Percentiles rank a stretch among this genome's conserved stretches.
Evolutionary conservation across 2,113 vertebrate genomes (phyloP).

Genomic region (Microcebus murinus): DNA sequence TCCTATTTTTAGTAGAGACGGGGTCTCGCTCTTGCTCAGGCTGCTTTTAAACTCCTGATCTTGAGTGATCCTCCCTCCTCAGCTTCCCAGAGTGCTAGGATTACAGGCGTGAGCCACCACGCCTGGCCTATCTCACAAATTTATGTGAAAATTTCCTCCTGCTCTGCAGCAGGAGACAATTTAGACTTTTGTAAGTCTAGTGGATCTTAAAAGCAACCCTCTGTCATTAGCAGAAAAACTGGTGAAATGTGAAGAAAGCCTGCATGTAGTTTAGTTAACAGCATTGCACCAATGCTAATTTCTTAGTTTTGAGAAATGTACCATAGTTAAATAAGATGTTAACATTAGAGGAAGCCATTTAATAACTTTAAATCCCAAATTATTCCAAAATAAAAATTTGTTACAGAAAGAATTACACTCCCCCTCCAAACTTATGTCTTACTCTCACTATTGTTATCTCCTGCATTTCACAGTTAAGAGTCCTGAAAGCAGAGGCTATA

Average conservation of each 20-base stretch:
- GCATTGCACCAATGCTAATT: neutral
- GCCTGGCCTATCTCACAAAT: neutral
- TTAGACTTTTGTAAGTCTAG: neutral
- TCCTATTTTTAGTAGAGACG: too few relatives aligned
- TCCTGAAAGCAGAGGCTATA: neutral
- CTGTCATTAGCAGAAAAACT: neutral
- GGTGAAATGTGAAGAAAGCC: neutral
- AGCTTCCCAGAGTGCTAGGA: too few relatives aligned
- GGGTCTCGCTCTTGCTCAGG: too few relatives aligned
- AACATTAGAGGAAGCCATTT: neutral
- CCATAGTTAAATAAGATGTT: neutral
- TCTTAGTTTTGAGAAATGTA: conserved; percentile 18
- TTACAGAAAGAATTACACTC: neutral
- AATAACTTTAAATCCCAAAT: neutral
- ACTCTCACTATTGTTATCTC: neutral
- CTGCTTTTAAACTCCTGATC: too few relatives aligned
- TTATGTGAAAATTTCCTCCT: neutral
- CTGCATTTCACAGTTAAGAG: neutral
- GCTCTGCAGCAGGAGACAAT: neutral
- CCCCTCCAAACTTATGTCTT: too few relatives aligned
- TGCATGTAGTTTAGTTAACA: neutral
- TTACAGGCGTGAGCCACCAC: too few relatives aligned
- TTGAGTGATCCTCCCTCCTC: too few relatives aligned
- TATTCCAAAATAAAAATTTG: conserved; percentile 9
- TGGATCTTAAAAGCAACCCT: conserved; percentile 50